These are phyloP conservation scores for Tholera decimalis DNA, from an alignment of 2,888 invertebrate genomes.

Conservation along the genomic window DNA sequence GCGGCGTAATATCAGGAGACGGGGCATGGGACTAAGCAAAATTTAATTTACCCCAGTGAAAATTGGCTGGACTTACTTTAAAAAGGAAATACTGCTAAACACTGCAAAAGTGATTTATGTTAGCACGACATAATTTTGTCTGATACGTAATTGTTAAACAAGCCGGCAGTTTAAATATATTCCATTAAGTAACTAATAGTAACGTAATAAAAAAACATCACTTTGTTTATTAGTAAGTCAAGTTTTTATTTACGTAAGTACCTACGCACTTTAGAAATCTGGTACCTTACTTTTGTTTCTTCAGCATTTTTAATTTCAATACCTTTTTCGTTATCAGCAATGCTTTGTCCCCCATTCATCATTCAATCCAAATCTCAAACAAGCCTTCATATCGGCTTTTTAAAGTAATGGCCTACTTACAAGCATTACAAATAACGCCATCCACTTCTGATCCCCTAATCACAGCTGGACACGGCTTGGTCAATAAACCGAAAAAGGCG, in stretches of 20 bases:
- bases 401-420: constrained; percentile 42
- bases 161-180: not conserved
- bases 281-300: not conserved
- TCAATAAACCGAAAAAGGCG: constrained; percentile 87
- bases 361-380: constrained; percentile 38
- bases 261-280: not conserved
- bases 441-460: constrained; percentile 83
- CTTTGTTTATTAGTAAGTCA: no score
- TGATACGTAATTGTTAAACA: constrained; percentile 6
- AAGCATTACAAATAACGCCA: constrained; percentile 64
- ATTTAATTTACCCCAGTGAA: constrained; percentile 66
- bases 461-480: constrained; percentile 85
- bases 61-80: constrained; percentile 59
- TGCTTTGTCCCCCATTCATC: constrained; percentile 28
- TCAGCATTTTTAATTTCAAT: not conserved
- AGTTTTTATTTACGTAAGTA: not conserved
- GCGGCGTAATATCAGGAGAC: constrained; percentile 62
- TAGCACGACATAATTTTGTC: constrained; percentile 29
- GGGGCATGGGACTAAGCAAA: constrained; percentile 66
- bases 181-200: not conserved
- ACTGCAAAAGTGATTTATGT: constrained; percentile 59
- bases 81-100: constrained; percentile 56
- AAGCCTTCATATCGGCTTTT: constrained; percentile 41
- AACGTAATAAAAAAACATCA: not conserved
- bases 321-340: not conserved